Evolutionary conservation across 2,797 vertebrate genomes (phyloP).

Genomic region (Sitta carolinensis): DNA sequence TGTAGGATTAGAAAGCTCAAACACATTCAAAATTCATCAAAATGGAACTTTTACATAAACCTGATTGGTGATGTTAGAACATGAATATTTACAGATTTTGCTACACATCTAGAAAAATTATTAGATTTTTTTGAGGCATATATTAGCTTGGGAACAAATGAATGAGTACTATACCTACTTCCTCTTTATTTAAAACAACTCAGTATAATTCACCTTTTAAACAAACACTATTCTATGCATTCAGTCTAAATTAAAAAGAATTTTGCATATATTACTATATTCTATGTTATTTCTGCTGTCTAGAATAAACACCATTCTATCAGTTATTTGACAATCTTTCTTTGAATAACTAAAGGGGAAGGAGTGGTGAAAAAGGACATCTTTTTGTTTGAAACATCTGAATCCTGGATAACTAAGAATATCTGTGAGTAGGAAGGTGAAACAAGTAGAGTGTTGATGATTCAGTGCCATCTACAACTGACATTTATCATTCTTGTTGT

Average conservation of each 20-base stretch:
- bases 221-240: neutral
- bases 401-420: neutral
- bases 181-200: neutral
- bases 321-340: neutral
- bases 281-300: neutral
- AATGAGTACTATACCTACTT: neutral
- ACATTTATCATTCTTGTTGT: constrained; percentile 43
- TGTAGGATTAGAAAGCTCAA: neutral
- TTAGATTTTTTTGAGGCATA: neutral
- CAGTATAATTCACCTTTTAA: neutral
- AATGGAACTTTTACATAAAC: neutral
- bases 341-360: neutral
- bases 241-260: neutral
- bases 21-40: neutral
- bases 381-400: neutral
- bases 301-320: neutral
- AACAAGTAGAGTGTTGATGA: neutral
- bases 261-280: neutral
- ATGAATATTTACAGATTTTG: neutral
- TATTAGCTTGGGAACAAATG: neutral
- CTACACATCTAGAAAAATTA: neutral
- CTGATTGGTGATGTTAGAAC: neutral
- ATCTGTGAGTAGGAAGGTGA: neutral
- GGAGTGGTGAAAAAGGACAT: neutral
- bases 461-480: neutral